Conservation (phyloP, 1,140 invertebrate genomes). For the Megalopta genalis region DNA sequence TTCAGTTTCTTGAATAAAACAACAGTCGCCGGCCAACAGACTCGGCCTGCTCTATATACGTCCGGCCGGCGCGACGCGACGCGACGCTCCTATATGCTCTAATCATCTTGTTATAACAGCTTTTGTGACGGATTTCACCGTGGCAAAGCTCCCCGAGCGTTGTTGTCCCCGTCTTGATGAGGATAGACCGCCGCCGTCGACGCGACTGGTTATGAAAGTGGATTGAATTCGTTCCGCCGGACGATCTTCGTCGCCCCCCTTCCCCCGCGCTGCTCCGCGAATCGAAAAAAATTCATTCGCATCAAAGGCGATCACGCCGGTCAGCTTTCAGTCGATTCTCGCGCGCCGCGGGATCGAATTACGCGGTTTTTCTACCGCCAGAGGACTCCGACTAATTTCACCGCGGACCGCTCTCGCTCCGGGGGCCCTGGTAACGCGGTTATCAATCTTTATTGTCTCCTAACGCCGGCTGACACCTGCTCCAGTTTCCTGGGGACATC, state of each 20-base stretch:
- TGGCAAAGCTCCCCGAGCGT: not conserved
- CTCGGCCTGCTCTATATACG: conserved; percentile 18
- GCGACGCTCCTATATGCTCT: not conserved
- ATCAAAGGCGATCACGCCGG: too few relatives aligned
- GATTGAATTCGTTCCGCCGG: not conserved
- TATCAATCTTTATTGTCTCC: not conserved
- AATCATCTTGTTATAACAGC: conserved; percentile 42
- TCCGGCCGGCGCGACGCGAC: not conserved
- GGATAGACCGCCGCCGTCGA: not conserved
- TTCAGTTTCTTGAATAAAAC: conserved; percentile 67
- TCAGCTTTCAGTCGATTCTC: too few relatives aligned
- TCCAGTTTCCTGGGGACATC: not conserved
- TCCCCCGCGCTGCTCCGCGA: too few relatives aligned
- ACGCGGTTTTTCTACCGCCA: too few relatives aligned
- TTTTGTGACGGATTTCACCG: not conserved
- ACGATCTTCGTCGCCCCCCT: too few relatives aligned
- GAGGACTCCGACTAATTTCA: not conserved
- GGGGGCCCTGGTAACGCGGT: not conserved
- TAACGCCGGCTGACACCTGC: not conserved
- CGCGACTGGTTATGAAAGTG: not conserved
- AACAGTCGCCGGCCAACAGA: conserved; percentile 51
- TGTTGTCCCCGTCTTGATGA: conserved; percentile 1
- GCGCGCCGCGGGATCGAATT: too few relatives aligned
- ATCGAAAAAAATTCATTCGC: not conserved
- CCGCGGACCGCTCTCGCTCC: not conserved